Base-by-base conservation (phyloP, 2,888 invertebrate species). In the Ernsta delagoae region DNA sequence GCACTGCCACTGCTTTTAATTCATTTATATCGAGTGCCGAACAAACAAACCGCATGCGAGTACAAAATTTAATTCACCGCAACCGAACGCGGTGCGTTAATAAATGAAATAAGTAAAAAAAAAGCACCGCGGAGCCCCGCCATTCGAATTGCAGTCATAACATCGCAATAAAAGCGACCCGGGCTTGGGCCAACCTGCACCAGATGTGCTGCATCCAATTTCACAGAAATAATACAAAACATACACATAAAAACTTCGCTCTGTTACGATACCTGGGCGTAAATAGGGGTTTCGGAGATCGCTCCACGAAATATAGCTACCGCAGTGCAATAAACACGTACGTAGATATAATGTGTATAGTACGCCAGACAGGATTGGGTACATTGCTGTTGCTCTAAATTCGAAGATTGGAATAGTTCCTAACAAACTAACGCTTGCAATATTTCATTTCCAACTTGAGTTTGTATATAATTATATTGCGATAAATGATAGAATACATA, bases 121-220 rank as follows among this genome's bases (percentile, higher is more conserved):
- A 48, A 48, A 78, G 77, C 76, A 77, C 39, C 56, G 57, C 68
- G 62, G 48, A 54, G 57, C 74, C 75, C 76, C 43, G 76, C 75
- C 78, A 79, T 87, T 85, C 83, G 82, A 80, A 85, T 86, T 87
- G 89, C 87, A 88, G 86, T 85, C 87, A 89, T 88, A 89, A 89
- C 89, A 85, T 79, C 79, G 84, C 83, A 83, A 88, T 89, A 89
- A 88, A 88, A 84, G 80, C 81, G 77, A 76, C 73, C 50, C 79
- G 75, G 75, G 73, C 59, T 65, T 67, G 65, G 73, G 70, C 75
- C 79, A 76, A 75, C 78, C 79, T 83, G 83, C 84, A 83, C 83
- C 89, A 89, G 85, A 87, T 89, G 88, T 83, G 87, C 83, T 82
- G 78, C 83, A 79, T 86, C 85, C 85, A 85, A 86, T 84, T 84